Base-by-base conservation (phyloP, 2,888 invertebrate genomes). In the Pheosia gnoma region DNA sequence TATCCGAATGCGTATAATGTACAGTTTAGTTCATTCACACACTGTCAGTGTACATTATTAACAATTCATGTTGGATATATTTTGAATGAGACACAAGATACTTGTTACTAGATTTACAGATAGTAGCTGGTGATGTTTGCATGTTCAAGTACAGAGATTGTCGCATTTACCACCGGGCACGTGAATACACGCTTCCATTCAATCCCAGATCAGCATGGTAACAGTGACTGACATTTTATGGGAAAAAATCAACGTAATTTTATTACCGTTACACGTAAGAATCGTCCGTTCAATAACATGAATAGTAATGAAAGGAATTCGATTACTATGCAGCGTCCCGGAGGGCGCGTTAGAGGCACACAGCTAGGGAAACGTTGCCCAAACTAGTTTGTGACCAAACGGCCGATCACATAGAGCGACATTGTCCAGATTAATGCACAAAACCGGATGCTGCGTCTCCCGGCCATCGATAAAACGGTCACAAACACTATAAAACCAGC, bases 401-500 rank as follows among this genome's bases (percentile, higher is more conserved):
- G 88, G 86, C 80, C 86, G 65, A 79, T 85, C 86, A 78, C 85
- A 83, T 85, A 87, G 87, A 88, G 79, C 73, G 82, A 79, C 87
- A 90, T 90, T 90, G 91, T 91, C 77, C 83, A 86, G 88, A 88
- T 88, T 85, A 86, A 84, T 86, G 88, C 89, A 83, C 85, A 91
- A 84, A 91, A 93, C 93, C 92, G 93, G 93, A 92, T 90, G 93
- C 93, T 92, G 93, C 79, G 76, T 85, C 84, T 86, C 85, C 83
- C 84, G 82, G 80, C 82, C 84, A 83, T 86, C 89, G 88, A 88
- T 86, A 82, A 85, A 91, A 90, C 90, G 90, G 88, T 88, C 88
- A 82, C 87, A 82, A 85, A 80, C 85, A 72, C 82, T 89, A 87
- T 84, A 83, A 83, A 87, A 86, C 86, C 86, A 82, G 89, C 90